Evolutionary conservation across 2,113 vertebrate genomes (phyloP), one percentile per base, ranked within the genome.

Genomic region (Electrona antarctica): DNA sequence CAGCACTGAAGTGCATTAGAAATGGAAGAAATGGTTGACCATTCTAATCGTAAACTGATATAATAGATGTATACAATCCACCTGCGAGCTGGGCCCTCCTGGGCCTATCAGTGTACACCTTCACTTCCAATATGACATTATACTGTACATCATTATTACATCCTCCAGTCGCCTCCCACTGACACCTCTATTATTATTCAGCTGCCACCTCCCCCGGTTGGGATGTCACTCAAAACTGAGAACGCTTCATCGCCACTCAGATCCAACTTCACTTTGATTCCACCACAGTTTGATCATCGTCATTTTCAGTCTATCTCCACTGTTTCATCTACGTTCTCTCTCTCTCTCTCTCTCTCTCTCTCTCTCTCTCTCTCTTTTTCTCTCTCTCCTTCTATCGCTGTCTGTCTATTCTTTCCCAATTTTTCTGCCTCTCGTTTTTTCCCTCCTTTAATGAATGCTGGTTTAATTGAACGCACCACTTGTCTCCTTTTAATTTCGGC

Each of bases 401-500:
- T 8, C 52, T 67, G 33, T 7, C 21, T 61, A 15, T 56, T 21
- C 48, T 29, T 45, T 13, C 10, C 8, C 49, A 4, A 60, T 13
- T 46, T 73, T 57, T 76, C 73, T 56, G 45, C 60, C 71, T 58
- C 56, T 58, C 57, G 28, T 45, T 56, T 48, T 41, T 41, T 41
- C 33, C 77, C 64, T 70, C 52, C 41, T 85, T 78, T 62, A 11
- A 60, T 15, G 46, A 87, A 69, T 7, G 63, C 75, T 50, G 78
- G 7, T 85, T 81, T 91, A 92, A 91, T 91, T 88, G 83, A 88
- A 89, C 56, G 74, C 64, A 69, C 71, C 90, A 90, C 87, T 89
- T 92, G 85, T 91, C 88, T 88, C 81, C 90, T 89, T 93, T 92
- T 86, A 89, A 92, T 93, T 93, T 91, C 85, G 75, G 81, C 85